A percentile compares a stretch with the other conserved stretches of the same genome.
Evolutionary conservation across 2,113 vertebrate genomes (phyloP).

Genomic region (Colaptes auratus): DNA sequence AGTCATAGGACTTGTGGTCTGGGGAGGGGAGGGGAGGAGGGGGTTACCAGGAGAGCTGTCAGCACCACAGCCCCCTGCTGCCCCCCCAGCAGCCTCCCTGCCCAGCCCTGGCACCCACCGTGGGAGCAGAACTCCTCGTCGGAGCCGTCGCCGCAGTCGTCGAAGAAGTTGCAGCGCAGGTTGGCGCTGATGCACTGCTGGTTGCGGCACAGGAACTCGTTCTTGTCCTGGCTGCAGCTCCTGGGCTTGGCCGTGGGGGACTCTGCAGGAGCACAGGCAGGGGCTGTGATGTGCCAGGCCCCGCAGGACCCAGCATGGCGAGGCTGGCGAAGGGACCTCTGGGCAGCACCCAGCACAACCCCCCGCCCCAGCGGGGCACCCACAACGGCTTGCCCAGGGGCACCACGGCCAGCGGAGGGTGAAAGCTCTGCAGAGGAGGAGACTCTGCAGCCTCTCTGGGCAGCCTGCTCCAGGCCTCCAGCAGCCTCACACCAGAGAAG

Average conservation of each 20-base stretch:
- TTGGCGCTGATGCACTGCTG: constrained; percentile 87
- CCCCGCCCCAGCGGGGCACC: too few species aligned
- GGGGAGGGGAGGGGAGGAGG: not conserved
- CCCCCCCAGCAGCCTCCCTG: not conserved
- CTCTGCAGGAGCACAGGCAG: not conserved
- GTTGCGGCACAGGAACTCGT: constrained; percentile 88
- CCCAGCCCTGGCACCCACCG: not conserved
- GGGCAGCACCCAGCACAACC: too few species aligned
- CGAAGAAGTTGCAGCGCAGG: constrained; percentile 92
- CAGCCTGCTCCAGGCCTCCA: too few species aligned
- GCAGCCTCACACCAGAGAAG: too few species aligned
- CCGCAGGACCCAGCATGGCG: too few species aligned
- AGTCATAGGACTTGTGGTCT: constrained; percentile 89
- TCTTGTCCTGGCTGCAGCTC: constrained; percentile 87
- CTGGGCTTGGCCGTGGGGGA: constrained; percentile 67
- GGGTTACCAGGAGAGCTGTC: not conserved
- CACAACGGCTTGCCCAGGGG: too few species aligned
- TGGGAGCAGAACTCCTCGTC: constrained; percentile 87
- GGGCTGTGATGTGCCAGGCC: not conserved
- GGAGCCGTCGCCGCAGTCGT: constrained; percentile 93
- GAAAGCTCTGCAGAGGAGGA: too few species aligned
- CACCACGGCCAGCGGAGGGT: too few species aligned
- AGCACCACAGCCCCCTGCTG: accelerated
- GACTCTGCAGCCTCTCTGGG: too few species aligned
- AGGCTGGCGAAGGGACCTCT: too few species aligned